Base-by-base conservation (phyloP, 2,113 vertebrate species). In the Riparia riparia region DNA sequence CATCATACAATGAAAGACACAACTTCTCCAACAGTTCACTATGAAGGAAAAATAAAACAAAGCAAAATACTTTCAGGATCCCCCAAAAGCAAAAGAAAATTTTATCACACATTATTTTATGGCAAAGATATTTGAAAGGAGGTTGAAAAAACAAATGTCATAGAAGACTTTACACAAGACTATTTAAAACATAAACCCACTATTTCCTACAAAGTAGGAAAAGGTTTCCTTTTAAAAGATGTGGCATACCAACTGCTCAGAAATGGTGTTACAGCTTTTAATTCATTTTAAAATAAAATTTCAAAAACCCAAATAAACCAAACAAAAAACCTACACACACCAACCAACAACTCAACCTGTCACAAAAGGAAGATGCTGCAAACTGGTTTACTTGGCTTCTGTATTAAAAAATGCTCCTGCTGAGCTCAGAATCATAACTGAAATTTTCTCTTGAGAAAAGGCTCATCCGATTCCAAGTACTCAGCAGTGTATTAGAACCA, bases 1-100 rank as follows among this genome's bases (percentile, higher is more conserved):
- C 99, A 85, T 99, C 99, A 66, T 99, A 99, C 74, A 99, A 93
- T 2, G 99, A 99, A 93, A 99, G 86, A 96, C 99, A 99, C n/a
- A 99, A 95, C 74, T 98, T 99, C 97, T 99, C 99, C 89, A 99
- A 96, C 83, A 99, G 98, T 93, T 99, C 99, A 66, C 99, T 99
- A 93, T 12, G 89, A 97, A 51, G 39, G 56, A 96, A 85, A 83
- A 90, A 94, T 37, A 92, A 88, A 74, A 68, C 32, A 90, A 37
- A 71, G 31, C 21, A 87, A 76, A 88, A 91, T 50, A 73, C 49
- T 93, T 89, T 81, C 60, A 95, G 79, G 69, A 96, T 77, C 34
- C 51, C 29, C 6, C 54, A 86, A 82, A 17, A 61, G 7, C 61
- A 77, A 54, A 91, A 19, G 14, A 58, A 79, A 63, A 54, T 32